These are phyloP conservation scores for Ischnus inquisitorius DNA, from an alignment of 2,888 invertebrate species.

Conservation along the genomic window DNA sequence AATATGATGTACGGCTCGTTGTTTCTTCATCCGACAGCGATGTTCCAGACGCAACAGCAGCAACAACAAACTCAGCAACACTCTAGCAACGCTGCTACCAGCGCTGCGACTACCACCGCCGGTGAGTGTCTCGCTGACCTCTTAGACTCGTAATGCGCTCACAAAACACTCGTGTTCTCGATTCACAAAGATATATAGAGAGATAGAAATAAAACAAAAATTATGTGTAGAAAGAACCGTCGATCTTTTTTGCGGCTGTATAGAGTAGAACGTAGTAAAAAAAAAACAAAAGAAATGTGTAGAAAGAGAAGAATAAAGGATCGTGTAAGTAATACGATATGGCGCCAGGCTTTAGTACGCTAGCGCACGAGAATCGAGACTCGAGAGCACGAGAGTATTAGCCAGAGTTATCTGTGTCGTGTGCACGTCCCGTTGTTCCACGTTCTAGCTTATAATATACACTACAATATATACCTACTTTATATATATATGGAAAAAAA, in stretches of 20 bases:
- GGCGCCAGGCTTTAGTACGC: slow-evolving; percentile 38
- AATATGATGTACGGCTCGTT: slow-evolving; percentile 85
- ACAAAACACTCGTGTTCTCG: slow-evolving; percentile 66
- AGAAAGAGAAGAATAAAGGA: slow-evolving; percentile 8
- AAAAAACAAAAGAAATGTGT: not conserved
- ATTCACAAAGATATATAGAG: slow-evolving; percentile 36
- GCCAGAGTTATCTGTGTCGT: slow-evolving; percentile 65
- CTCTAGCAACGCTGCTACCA: slow-evolving; percentile 80
- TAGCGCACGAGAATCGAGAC: slow-evolving; percentile 53
- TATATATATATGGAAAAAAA: slow-evolving; percentile 36
- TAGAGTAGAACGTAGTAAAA: slow-evolving; percentile 34
- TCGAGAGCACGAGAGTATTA: slow-evolving; percentile 66
- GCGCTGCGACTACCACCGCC: slow-evolving; percentile 85
- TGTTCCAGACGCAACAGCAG: slow-evolving; percentile 86
- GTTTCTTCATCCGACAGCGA: slow-evolving; percentile 85
- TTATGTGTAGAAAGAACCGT: slow-evolving; percentile 27
- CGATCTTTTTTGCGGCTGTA: slow-evolving; percentile 67
- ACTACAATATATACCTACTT: slow-evolving; percentile 41
- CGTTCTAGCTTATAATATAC: slow-evolving; percentile 65
- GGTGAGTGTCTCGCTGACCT: slow-evolving; percentile 85
- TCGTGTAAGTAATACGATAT: slow-evolving; percentile 38
- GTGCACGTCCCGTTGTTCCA: slow-evolving; percentile 68
- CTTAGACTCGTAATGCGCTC: slow-evolving; percentile 82
- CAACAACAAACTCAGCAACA: slow-evolving; percentile 85
- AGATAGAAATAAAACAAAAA: slow-evolving; percentile 1